Evolutionary conservation across 2,888 invertebrate species (phyloP).

Genomic region (Sthenelais limicola): DNA sequence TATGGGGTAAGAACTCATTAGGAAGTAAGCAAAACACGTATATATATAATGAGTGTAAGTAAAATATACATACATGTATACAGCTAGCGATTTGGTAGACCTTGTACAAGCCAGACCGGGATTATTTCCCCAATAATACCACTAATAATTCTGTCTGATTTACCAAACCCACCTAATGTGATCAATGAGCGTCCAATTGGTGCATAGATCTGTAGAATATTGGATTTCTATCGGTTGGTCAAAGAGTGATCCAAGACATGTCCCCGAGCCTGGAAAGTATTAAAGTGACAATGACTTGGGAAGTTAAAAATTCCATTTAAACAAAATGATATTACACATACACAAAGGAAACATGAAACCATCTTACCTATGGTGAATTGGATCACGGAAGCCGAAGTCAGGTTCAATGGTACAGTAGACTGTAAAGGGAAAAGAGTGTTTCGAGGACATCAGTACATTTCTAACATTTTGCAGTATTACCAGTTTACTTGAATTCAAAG

Average conservation of each 20-base stretch:
- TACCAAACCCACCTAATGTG: conserved; percentile 60
- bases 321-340: neutral
- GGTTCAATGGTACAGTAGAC: conserved; percentile 68
- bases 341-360: neutral
- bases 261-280: conserved; percentile 57
- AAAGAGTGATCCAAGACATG: conserved; percentile 52
- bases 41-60: neutral
- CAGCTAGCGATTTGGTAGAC: too few relatives aligned
- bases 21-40: neutral
- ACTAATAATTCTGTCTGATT: too few relatives aligned
- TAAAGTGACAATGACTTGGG: neutral
- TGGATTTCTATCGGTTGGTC: conserved; percentile 59
- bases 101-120: too few relatives aligned
- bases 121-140: too few relatives aligned
- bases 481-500: too few relatives aligned
- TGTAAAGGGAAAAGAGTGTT: conserved; percentile 53
- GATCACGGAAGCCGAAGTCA: conserved; percentile 67
- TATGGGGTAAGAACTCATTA: neutral
- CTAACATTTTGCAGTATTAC: too few relatives aligned
- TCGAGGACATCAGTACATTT: too few relatives aligned
- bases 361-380: conserved; percentile 70
- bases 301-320: neutral
- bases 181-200: conserved; percentile 60
- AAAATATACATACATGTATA: neutral
- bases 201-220: conserved; percentile 59